Evolutionary conservation across 2,888 invertebrate genomes (phyloP).

Genomic region (Ernsta delagoae): DNA sequence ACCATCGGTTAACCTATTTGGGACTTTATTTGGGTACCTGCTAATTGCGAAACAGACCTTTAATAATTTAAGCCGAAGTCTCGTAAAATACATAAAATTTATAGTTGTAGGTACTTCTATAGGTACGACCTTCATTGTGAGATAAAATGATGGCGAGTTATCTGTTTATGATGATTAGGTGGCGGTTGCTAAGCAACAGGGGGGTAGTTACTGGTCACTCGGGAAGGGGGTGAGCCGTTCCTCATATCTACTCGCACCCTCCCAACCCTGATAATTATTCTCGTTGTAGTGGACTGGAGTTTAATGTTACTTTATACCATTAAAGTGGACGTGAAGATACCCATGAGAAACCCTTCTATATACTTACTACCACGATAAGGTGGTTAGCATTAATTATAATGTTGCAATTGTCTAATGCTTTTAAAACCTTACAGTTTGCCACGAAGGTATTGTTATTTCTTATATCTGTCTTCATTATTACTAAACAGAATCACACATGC

Average conservation of each 20-base stretch:
- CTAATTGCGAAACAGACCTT: too few relatives aligned
- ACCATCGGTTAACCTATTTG: too few relatives aligned
- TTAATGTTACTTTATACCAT: slow-evolving; percentile 68
- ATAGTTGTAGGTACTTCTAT: too few relatives aligned
- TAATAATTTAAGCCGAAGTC: too few relatives aligned
- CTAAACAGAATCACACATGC: not conserved
- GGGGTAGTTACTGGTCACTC: slow-evolving; percentile 76
- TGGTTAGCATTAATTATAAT: not conserved
- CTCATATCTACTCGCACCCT: slow-evolving; percentile 69
- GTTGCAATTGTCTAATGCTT: too few relatives aligned
- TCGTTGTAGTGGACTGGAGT: slow-evolving; percentile 65
- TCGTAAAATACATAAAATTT: too few relatives aligned
- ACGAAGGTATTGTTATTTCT: too few relatives aligned
- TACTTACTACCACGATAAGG: not conserved
- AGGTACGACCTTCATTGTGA: too few relatives aligned
- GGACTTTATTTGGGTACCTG: too few relatives aligned
- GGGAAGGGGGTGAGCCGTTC: slow-evolving; percentile 61
- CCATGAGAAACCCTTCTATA: slow-evolving; percentile 26
- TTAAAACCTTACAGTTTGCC: too few relatives aligned
- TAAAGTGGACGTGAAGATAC: slow-evolving; percentile 55
- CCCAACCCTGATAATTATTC: slow-evolving; percentile 77
- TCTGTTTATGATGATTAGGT: slow-evolving; percentile 83
- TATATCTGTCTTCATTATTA: too few relatives aligned
- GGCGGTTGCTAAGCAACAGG: slow-evolving; percentile 80
- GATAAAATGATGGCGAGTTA: slow-evolving; percentile 55